Evolutionary conservation across 2,113 vertebrate genomes (phyloP).

Genomic region (Phalacrocorax pelagicus): DNA sequence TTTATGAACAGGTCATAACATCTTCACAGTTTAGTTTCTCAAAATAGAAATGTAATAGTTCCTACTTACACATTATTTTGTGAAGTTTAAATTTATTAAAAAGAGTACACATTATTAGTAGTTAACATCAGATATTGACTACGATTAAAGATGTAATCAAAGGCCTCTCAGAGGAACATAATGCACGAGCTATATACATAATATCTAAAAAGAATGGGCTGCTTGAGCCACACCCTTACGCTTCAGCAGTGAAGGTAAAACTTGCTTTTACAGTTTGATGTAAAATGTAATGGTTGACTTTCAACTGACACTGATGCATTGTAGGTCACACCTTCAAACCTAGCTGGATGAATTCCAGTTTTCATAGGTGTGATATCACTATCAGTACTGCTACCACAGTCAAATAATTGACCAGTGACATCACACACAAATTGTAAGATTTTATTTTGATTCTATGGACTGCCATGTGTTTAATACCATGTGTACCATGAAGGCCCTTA

Average conservation of each 20-base stretch:
- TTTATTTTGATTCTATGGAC: not conserved
- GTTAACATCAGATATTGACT: not conserved
- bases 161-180: not conserved
- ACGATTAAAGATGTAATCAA: not conserved
- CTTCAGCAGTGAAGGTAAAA: not conserved
- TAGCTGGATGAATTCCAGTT: conserved; percentile 29
- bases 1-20: not conserved
- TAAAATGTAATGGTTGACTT: not conserved
- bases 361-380: conserved; percentile 43
- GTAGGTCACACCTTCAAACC: not conserved
- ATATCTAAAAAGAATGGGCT: not conserved
- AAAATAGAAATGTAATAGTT: not conserved
- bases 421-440: not conserved
- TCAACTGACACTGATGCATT: not conserved
- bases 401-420: conserved; percentile 29
- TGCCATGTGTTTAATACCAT: not conserved
- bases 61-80: not conserved
- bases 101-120: not conserved
- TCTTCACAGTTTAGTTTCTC: not conserved
- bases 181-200: not conserved
- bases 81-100: not conserved
- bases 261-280: not conserved
- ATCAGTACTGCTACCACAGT: not conserved
- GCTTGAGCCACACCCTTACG: not conserved
- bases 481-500: not conserved